Evolutionary conservation across 1,140 invertebrate genomes (phyloP), one percentile per base, ranked within the genome.

Genomic region (Apocrypta bakeri): DNA sequence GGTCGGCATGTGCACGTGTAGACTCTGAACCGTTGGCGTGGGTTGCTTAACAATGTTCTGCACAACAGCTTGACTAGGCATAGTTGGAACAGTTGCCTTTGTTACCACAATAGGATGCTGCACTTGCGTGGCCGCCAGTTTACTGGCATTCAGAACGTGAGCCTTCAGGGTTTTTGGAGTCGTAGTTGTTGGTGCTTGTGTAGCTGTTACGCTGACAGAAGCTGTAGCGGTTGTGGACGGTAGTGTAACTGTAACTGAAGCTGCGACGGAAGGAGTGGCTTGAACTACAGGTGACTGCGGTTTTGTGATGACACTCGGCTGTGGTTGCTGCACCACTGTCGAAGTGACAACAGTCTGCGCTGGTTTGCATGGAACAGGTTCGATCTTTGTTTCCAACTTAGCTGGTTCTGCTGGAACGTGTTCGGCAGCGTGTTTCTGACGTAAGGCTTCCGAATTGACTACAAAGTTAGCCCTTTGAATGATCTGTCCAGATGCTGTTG

Each of bases 81-180:
- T 24, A 25, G 66, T 87, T 0, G 88, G 31, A 8, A 85, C 72
- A 0, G 84, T 24, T 0, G 90, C 73, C 85, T 92, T 92, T 0
- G 87, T 87, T n/a, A 79, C 72, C 9, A 66, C 63, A 17, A 82
- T 82, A 21, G 86, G 69, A 84, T 85, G 85, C 74, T 84, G 86
- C 7, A 83, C 76, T 63, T 87, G 75, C 0, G 84, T 87, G 0
- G 71, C 85, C 0, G 71, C 85, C 8, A 90, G 63, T 85, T 92
- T 92, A 27, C 88, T 89, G 0, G 91, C 90, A 61, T 91, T 92
- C 37, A 94, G 83, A 2, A 94, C 93, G n/a, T 93, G 93, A 14
- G 93, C 93, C 83, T 94, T 94, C 0, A 94, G 85, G 40, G 91
- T 93, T 12, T 93, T 93, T 11, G 93, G 93, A 0, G 74, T 27